Base-by-base conservation (phyloP, 2,113 vertebrate species). In the Poecilia latipinna region DNA sequence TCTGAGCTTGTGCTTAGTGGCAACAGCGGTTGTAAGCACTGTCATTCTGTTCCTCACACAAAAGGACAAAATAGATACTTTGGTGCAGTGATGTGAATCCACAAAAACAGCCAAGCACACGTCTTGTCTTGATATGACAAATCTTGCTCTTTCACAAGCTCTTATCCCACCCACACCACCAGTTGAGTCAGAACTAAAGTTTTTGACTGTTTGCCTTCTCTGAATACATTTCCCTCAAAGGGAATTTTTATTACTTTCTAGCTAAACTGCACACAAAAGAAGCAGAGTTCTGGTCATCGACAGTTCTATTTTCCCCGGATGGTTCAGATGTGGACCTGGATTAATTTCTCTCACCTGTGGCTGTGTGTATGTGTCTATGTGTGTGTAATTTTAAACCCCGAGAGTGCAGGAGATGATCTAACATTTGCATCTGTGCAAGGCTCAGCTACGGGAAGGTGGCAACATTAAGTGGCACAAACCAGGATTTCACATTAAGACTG, bases 11-110 rank as follows among this genome's bases (percentile, higher is more conserved):
- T 26, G 79, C 85, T 89, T 74, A 68, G 66, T 72, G 61, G 44
- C 62, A 51, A 66, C 69, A 69, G 79, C 60, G 68, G 69, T 74
- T 72, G 39, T 62, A 61, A 82, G 54, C 51, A 48, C 65, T 66
- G 76, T 86, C 79, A 75, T 80, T 88, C 80, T 78, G 57, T 75
- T 79, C 69, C 63, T 76, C 39, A 31, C 75, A 80, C 81, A 79
- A 77, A 79, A 84, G 70, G 39, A 85, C 76, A 75, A 85, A 89
- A 87, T 80, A 73, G 77, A 87, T 72, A 65, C 63, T 80, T 75
- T 35, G 29, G 79, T 84, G 63, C 48, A 74, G 42, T 68, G 70
- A 87, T 82, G 76, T 75, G 77, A 80, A 79, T 77, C 77, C 61
- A 75, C n/a, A 57, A 70, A 67, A 68, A 73, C 68, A 63, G 65